Conservation (phyloP, 2,113 vertebrate species). For the Hippocampus comes region DNA sequence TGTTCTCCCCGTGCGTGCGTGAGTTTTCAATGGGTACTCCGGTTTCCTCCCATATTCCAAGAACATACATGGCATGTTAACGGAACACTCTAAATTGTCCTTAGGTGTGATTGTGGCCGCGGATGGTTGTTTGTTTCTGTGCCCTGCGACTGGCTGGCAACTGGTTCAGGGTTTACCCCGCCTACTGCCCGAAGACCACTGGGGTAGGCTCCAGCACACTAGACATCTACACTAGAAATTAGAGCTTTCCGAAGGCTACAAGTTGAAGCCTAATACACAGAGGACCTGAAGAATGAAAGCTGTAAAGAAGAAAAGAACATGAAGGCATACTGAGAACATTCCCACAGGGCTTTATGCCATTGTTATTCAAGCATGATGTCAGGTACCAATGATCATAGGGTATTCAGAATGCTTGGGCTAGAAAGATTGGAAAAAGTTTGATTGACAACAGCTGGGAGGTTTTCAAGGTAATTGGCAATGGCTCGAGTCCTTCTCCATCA, state of each 20-base stretch:
- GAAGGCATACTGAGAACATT: conserved; percentile 31
- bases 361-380: conserved; percentile 52
- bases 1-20: too few species aligned
- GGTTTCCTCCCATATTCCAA: too few species aligned
- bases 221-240: conserved; percentile 18
- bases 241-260: conserved; percentile 10
- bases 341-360: conserved; percentile 26
- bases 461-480: conserved; percentile 46
- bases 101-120: too few species aligned
- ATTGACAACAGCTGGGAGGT: conserved; percentile 41
- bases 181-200: too few species aligned
- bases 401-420: conserved; percentile 40
- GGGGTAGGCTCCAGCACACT: too few species aligned
- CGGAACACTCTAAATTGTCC: too few species aligned
- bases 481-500: conserved; percentile 28
- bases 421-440: conserved; percentile 25
- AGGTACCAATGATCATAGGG: conserved; percentile 49
- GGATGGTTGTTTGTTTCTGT: too few species aligned
- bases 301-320: conserved; percentile 34
- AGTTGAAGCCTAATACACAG: conserved; percentile 14
- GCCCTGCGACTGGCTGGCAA: too few species aligned
- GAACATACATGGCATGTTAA: too few species aligned
- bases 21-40: too few species aligned
- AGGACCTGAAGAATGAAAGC: conserved; percentile 22
- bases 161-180: too few species aligned